Percentiles rank a stretch among this genome's conserved stretches.
phyloP scores from a whole-genome alignment of 1,140 invertebrate genomes.

The Zaprionus gabonicus region DNA sequence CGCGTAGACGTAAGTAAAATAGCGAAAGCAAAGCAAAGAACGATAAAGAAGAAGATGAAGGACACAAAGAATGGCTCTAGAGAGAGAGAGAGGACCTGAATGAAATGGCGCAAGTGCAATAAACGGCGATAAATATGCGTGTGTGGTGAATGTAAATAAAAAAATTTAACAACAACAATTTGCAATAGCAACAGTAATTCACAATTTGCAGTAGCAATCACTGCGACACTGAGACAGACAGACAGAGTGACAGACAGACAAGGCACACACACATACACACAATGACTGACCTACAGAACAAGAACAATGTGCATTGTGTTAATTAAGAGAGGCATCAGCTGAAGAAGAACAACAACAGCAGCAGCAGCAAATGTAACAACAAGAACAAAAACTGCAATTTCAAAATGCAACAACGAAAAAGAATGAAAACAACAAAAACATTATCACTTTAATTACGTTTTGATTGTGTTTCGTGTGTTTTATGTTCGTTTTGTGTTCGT shows the following conservation, averaged over 20 bases:
- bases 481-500: constrained; percentile 52
- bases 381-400: not conserved
- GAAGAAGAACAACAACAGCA: not conserved
- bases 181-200: not conserved
- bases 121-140: constrained; percentile 2
- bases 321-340: constrained; percentile 1
- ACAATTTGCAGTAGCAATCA: not conserved
- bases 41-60: not conserved
- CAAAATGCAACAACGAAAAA: not conserved
- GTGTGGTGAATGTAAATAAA: constrained; percentile 6
- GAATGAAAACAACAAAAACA: constrained; percentile 5
- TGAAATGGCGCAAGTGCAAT: constrained; percentile 5
- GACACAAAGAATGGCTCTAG: not conserved
- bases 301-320: constrained; percentile 6
- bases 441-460: constrained; percentile 48
- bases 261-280: not conserved
- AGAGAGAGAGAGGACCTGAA: constrained; percentile 5
- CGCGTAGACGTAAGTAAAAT: constrained; percentile 82
- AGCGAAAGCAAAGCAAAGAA: constrained; percentile 15
- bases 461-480: constrained; percentile 48
- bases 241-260: not conserved
- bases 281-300: not conserved
- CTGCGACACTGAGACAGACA: not conserved
- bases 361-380: not conserved
- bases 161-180: not conserved